Conservation (phyloP, 2,888 invertebrate species). For the Aspidiotus destructor region DNA sequence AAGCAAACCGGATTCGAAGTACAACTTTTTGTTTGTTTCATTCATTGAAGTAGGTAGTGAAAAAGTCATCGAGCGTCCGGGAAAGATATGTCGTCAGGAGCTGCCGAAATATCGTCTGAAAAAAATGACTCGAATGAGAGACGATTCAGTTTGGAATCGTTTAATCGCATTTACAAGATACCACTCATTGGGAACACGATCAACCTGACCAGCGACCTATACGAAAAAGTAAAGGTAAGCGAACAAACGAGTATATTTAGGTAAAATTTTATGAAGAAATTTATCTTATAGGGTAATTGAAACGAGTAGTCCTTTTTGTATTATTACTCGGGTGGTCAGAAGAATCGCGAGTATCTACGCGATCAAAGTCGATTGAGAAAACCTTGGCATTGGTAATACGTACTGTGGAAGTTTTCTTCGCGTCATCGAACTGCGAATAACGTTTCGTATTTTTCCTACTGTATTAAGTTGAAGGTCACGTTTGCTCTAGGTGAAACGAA, state of each 20-base stretch:
- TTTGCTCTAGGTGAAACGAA: too few species aligned
- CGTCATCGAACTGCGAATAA: too few species aligned
- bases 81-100: background rate
- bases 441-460: too few species aligned
- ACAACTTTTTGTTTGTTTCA: too few species aligned
- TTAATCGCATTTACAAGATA: constrained; percentile 3
- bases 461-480: too few species aligned
- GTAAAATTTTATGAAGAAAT: too few species aligned
- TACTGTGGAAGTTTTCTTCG: background rate
- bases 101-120: background rate
- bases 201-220: constrained; percentile 8
- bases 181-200: constrained; percentile 15
- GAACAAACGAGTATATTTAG: background rate
- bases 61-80: background rate
- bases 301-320: too few species aligned
- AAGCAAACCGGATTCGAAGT: too few species aligned
- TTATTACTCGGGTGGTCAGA: too few species aligned
- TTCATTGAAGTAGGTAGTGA: too few species aligned
- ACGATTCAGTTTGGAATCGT: constrained; percentile 8
- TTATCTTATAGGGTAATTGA: too few species aligned
- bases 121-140: background rate
- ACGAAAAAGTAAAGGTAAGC: constrained; percentile 21
- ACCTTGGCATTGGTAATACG: background rate
- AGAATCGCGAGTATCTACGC: too few species aligned
- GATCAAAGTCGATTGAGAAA: constrained; percentile 1